These are phyloP conservation scores for Leptopilina myrica DNA, from an alignment of 2,888 invertebrate species.

Conservation along the genomic window DNA sequence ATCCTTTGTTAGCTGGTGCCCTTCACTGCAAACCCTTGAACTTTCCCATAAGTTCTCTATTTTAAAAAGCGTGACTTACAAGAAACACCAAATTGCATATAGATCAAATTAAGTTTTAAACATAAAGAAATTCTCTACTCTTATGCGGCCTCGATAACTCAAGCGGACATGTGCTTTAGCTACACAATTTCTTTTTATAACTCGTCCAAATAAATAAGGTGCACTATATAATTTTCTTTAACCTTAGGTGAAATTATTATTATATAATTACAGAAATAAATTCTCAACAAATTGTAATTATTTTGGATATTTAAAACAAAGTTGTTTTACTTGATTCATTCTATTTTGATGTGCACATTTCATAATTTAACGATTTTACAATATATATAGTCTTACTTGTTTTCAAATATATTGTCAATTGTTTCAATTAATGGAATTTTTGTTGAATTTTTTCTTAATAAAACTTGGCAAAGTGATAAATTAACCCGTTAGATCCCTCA, in stretches of 20 bases:
- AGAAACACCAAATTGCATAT: conserved; percentile 28
- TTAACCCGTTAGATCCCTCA: no score
- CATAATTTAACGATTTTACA: no score
- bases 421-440: no score
- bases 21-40: background rate
- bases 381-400: no score
- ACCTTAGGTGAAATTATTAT: background rate
- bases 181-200: background rate
- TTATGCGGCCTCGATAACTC: conserved; percentile 33
- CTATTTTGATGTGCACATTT: no score
- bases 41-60: background rate
- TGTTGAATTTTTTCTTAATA: no score
- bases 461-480: no score
- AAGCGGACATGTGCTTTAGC: conserved; percentile 26
- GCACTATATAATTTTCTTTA: conserved; percentile 24
- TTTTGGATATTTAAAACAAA: no score
- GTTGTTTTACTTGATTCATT: no score
- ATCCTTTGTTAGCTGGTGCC: conserved; percentile 9
- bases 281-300: no score
- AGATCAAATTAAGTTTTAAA: conserved; percentile 19
- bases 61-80: conserved; percentile 16
- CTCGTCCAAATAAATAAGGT: conserved; percentile 20
- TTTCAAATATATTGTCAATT: no score
- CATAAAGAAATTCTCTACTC: conserved; percentile 12
- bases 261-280: no score